Percentiles rank a stretch among this genome's conserved stretches.
These are phyloP conservation scores for Martes martes DNA, from an alignment of 2,113 vertebrate species.

Conservation along the genomic window DNA sequence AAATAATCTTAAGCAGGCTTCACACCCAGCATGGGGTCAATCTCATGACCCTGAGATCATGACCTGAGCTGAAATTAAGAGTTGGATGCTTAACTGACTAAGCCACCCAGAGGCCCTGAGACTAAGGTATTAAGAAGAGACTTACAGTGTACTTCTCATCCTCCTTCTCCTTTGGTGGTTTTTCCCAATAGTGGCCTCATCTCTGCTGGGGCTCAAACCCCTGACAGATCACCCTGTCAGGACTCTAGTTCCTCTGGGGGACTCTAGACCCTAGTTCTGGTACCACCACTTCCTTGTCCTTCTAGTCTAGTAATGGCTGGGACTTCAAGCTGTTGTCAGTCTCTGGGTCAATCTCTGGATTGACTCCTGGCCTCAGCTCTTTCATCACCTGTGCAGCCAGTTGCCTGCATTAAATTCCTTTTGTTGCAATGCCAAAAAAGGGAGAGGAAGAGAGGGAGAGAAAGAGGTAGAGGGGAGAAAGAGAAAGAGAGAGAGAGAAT, in stretches of 20 bases:
- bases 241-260: background rate
- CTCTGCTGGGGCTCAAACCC: background rate
- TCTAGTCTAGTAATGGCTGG: background rate
- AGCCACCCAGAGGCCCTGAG: background rate
- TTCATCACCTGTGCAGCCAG: background rate
- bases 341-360: background rate
- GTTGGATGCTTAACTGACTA: background rate
- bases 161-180: background rate
- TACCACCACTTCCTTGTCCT: background rate
- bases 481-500: background rate
- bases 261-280: background rate
- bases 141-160: background rate
- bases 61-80: background rate
- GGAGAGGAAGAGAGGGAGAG: background rate
- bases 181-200: background rate
- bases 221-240: background rate
- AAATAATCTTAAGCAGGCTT: background rate
- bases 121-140: background rate
- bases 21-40: background rate
- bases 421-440: background rate
- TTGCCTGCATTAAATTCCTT: background rate
- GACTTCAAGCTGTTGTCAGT: background rate
- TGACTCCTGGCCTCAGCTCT: background rate
- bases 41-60: background rate
- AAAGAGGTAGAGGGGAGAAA: background rate